Conservation (phyloP, 2,113 vertebrate genomes). For the Lycaon pictus region DNA sequence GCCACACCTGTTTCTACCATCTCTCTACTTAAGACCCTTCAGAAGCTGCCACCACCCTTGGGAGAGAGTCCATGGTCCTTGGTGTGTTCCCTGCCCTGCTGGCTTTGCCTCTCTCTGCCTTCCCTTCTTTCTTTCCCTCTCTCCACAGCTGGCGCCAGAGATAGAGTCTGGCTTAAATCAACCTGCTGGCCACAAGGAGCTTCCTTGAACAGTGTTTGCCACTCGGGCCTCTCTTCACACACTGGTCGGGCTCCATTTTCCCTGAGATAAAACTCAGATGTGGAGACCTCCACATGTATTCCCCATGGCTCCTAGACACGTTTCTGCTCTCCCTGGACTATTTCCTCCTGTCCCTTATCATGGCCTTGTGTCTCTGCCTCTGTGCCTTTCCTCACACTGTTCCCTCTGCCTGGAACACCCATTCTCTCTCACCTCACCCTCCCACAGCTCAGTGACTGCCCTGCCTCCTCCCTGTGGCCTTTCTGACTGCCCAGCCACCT, state of each 20-base stretch:
- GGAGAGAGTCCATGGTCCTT: not conserved
- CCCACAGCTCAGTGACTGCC: fast-evolving
- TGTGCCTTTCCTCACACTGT: not conserved
- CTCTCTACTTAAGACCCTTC: not conserved
- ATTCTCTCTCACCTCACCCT: not conserved
- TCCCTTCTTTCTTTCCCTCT: not conserved
- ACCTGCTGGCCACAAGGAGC: not conserved
- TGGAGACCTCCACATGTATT: not conserved
- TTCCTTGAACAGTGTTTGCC: not conserved
- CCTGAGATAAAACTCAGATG: not conserved
- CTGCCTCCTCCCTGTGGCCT: not conserved
- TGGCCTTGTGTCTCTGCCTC: not conserved
- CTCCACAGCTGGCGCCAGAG: not conserved
- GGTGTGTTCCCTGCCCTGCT: not conserved
- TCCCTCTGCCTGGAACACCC: not conserved
- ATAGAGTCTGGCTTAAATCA: not conserved
- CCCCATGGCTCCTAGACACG: not conserved
- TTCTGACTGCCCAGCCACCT: not conserved
- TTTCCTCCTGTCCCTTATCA: not conserved
- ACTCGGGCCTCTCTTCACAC: not conserved
- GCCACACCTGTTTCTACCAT: not conserved
- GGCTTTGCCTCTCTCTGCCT: not conserved
- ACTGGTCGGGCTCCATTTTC: not conserved
- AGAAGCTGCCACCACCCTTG: not conserved
- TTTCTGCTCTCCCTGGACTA: not conserved